Percentiles rank a stretch among this genome's conserved stretches.
Conservation (phyloP, 1,140 invertebrate species). For the Drosophila orena region DNA sequence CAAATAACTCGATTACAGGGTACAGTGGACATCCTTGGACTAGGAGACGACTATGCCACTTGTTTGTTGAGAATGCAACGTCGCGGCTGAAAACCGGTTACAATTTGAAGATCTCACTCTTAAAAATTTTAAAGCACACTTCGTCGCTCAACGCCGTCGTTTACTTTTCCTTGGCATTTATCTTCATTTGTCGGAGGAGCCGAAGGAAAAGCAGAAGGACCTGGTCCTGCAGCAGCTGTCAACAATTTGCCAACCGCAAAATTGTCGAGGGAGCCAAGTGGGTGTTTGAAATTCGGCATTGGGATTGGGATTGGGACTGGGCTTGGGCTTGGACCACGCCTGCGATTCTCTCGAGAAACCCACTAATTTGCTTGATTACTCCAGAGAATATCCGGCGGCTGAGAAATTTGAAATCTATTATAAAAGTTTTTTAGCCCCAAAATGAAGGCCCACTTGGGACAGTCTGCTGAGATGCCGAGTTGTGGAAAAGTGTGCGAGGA, state of each 20-base stretch:
- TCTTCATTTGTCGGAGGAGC: constrained; percentile 67
- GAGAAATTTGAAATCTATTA: constrained; percentile 80
- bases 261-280: constrained; percentile 67
- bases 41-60: background rate
- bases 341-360: constrained; percentile 38
- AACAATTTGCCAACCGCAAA: constrained; percentile 75
- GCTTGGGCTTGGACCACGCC: constrained; percentile 17
- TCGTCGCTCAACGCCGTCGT: constrained; percentile 11
- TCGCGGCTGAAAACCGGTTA: constrained; percentile 6
- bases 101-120: constrained; percentile 23
- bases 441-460: constrained; percentile 45
- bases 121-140: constrained; percentile 46
- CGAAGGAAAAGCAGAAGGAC: constrained; percentile 22
- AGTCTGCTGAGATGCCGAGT: constrained; percentile 7
- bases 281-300: constrained; percentile 45
- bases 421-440: constrained; percentile 70
- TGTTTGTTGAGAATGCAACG: constrained; percentile 17
- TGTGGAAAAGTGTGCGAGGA: background rate
- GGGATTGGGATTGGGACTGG: constrained; percentile 44
- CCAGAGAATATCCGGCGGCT: constrained; percentile 52
- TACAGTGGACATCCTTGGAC: background rate
- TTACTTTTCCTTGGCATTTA: constrained; percentile 52
- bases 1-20: background rate
- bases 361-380: constrained; percentile 82
- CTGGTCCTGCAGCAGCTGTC: constrained; percentile 54